A percentile compares a stretch with the other conserved stretches of the same genome.
These are phyloP conservation scores for Pogonophryne albipinna DNA, from an alignment of 2,797 vertebrate genomes.

Conservation along the genomic window DNA sequence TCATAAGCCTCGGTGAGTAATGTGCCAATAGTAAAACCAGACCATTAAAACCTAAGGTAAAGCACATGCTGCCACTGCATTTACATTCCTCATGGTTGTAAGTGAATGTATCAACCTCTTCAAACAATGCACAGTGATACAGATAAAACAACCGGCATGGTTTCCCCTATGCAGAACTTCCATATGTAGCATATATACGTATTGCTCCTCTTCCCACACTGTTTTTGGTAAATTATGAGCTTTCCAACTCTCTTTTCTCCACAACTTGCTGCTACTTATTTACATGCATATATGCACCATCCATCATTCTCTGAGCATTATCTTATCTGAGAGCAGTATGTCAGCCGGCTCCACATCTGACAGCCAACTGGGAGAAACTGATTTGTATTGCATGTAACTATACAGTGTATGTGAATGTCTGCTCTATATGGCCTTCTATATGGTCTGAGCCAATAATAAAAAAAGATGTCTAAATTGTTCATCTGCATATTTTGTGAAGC, in stretches of 20 bases:
- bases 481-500: neutral
- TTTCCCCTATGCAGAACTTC: constrained; percentile 15
- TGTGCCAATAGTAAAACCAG: constrained; percentile 18
- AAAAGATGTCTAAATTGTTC: too few relatives aligned
- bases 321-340: constrained; percentile 40
- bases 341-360: constrained; percentile 1
- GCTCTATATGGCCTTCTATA: neutral
- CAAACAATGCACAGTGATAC: constrained; percentile 1
- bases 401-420: constrained; percentile 1
- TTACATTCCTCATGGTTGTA: constrained; percentile 25
- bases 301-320: constrained; percentile 13
- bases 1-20: constrained; percentile 37
- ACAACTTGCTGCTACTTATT: constrained; percentile 5
- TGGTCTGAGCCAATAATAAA: neutral
- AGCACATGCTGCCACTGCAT: constrained; percentile 19
- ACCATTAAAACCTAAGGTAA: neutral
- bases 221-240: constrained; percentile 19
- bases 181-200: neutral
- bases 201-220: neutral
- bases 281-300: neutral
- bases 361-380: neutral
- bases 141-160: constrained; percentile 15
- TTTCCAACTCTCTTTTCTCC: neutral
- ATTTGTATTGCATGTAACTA: constrained; percentile 31
- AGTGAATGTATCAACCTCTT: constrained; percentile 27